These are phyloP conservation scores for Hycleus phaleratus DNA, from an alignment of 1,140 invertebrate genomes.

Conservation along the genomic window DNA sequence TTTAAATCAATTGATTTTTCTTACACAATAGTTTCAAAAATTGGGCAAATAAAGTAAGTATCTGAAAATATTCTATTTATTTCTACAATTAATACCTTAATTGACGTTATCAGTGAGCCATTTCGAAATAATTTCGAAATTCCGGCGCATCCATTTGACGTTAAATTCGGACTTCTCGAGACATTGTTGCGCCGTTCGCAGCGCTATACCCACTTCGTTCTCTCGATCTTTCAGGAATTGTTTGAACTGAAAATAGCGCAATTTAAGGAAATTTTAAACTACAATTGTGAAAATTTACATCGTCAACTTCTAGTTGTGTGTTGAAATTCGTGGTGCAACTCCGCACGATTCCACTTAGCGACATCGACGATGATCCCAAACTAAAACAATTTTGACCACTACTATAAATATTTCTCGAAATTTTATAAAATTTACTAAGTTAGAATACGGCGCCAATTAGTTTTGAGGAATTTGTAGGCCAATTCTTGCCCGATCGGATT, in stretches of 20 bases:
- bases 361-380: slow-evolving; percentile 59
- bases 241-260: slow-evolving; percentile 47
- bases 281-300: slow-evolving; percentile 45
- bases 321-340: slow-evolving; percentile 62
- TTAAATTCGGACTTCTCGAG: slow-evolving; percentile 72
- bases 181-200: slow-evolving; percentile 64
- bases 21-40: too few relatives aligned
- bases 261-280: too few relatives aligned
- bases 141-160: slow-evolving; percentile 69
- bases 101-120: slow-evolving; percentile 49
- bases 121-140: slow-evolving; percentile 61
- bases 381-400: slow-evolving; percentile 44
- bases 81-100: neutral
- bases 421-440: slow-evolving; percentile 56
- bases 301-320: slow-evolving; percentile 62
- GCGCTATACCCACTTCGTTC: slow-evolving; percentile 53
- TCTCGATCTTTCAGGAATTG: slow-evolving; percentile 53
- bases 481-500: slow-evolving; percentile 66
- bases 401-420: neutral
- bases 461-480: slow-evolving; percentile 64
- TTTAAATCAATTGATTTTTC: too few relatives aligned
- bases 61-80: too few relatives aligned
- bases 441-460: slow-evolving; percentile 61
- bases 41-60: too few relatives aligned
- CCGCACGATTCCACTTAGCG: slow-evolving; percentile 65